Percentiles rank a stretch among this genome's conserved stretches.
Conservation (phyloP, 23 tunicate species). For the Phallusia fumigata region DNA sequence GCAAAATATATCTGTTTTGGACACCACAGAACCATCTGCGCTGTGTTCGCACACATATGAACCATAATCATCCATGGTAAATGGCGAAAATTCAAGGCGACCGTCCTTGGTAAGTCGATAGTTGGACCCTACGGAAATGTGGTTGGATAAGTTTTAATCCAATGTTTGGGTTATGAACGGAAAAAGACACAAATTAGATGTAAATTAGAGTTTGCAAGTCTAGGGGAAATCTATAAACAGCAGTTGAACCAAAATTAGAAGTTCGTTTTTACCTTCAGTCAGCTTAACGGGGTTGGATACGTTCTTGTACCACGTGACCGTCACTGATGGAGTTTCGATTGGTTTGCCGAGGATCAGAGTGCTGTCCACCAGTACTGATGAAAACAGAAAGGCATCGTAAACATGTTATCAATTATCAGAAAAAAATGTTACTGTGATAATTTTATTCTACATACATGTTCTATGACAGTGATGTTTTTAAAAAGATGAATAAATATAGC, state of each 20-base stretch:
- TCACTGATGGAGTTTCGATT: conserved; percentile 36
- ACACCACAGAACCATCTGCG: conserved; percentile 1
- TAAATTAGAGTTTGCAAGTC: too few species aligned
- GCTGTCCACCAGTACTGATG: conserved; percentile 9
- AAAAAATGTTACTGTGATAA: too few species aligned
- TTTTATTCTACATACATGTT: too few species aligned
- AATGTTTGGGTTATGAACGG: too few species aligned
- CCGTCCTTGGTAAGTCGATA: neutral
- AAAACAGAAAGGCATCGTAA: too few species aligned
- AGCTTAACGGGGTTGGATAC: neutral
- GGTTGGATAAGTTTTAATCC: too few species aligned
- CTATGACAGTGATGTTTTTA: too few species aligned
- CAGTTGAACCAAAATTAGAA: too few species aligned
- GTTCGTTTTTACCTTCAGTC: neutral
- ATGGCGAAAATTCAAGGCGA: conserved; percentile 11
- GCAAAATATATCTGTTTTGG: neutral
- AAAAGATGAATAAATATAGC: neutral
- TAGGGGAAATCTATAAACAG: too few species aligned
- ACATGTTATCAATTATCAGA: neutral
- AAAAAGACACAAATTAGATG: too few species aligned
- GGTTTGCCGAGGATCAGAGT: conserved; percentile 29
- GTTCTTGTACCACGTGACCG: conserved; percentile 28
- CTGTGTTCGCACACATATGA: neutral
- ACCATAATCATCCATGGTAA: conserved; percentile 5
- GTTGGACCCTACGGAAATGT: neutral